Base-by-base conservation (phyloP, 2,888 invertebrate genomes). In the Octonoba sinensis region DNA sequence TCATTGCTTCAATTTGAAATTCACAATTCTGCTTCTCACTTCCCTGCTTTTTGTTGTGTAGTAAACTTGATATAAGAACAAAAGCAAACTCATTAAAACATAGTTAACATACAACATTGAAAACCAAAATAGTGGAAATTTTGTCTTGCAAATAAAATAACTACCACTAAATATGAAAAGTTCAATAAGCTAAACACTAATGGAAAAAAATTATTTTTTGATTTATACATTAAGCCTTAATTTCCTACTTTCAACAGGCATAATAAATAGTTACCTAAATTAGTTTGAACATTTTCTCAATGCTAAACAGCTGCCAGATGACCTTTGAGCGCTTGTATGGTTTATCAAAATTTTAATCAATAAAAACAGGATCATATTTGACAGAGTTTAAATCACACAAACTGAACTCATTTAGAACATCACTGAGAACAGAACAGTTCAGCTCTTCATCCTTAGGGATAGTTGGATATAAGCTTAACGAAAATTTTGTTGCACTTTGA, bases 401-500 rank as follows among this genome's bases (percentile, higher is more conserved):
- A 49, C 73, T 81, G 36, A 81, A 47, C 13, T 73, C 79, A 64
- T 74, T 81, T 18, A 81, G 57, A 62, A 81, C 20, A 60, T 69
- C 73, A 49, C 79, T 81, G 16, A 81, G 16, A 27, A 54, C 62
- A n/a, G 79, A 81, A 49, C 73, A 73, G 49, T 73, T 74, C 20
- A 73, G 56, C 27, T 73, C 62, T n/a, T 81, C 79, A 11, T 44
- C 54, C 36, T 47, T 65, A n/a, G 47, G 27, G 3, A 36, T 13
- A 51, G 24, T 67, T 24, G 73, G 24, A 22, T 20, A 11, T 4
- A 20, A 44, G 18, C 57, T 36, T 11, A n/a, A 6, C 3, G 51
- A 16, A 47, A 56, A 44, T 49, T 27, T 18, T 6, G 62, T n/a
- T 6, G 16, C 24, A 20, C 16, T 12, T 3, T 44, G 18, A 18